Base-by-base conservation (phyloP, 2,888 invertebrate genomes). In the Hydroisotoma schaefferi region DNA sequence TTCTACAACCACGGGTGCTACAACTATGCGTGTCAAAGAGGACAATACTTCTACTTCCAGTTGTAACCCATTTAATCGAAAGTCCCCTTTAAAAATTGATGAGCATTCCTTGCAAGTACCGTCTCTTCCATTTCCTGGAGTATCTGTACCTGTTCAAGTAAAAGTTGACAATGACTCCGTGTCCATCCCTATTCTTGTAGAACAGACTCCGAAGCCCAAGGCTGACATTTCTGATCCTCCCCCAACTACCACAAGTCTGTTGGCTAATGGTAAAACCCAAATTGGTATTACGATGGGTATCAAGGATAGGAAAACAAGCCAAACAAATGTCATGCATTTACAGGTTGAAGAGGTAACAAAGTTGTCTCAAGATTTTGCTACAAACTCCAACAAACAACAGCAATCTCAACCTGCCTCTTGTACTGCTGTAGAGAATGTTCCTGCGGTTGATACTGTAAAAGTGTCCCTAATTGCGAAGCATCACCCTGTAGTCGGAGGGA, bases 131-230 rank as follows among this genome's bases (percentile, higher is more conserved):
- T 59, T 65, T 38, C 68, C 68, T 33, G 68, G 68, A 29, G 65
- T 68, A 5, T 65, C 65, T 20, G 63, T 68, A 2, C 68, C 68
- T 15, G 57, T 68, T 10, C 61, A 63, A 58, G 68, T 68, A 23
- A 60, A 68, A 59, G 49, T 63, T n/a, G 61, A 63, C 43, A 49
- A 56, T 55, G 63, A 63, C 4, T 8, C 43, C 20, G 29, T 49
- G 10, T 20, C 55, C 22, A 58, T 40, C 33, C 46, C 59, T 18
- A 43, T 51, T n/a, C n/a, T n/a, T n/a, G n/a, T n/a, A n/a, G n/a
- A n/a, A n/a, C n/a, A n/a, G n/a, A n/a, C n/a, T n/a, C n/a, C n/a
- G n/a, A n/a, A n/a, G n/a, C n/a, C n/a, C n/a, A n/a, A n/a, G n/a
- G n/a, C n/a, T n/a, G n/a, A n/a, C n/a, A n/a, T n/a, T n/a, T n/a